These are phyloP conservation scores for Clarias magur DNA, from an alignment of 2,113 vertebrate genomes.

Conservation along the genomic window DNA sequence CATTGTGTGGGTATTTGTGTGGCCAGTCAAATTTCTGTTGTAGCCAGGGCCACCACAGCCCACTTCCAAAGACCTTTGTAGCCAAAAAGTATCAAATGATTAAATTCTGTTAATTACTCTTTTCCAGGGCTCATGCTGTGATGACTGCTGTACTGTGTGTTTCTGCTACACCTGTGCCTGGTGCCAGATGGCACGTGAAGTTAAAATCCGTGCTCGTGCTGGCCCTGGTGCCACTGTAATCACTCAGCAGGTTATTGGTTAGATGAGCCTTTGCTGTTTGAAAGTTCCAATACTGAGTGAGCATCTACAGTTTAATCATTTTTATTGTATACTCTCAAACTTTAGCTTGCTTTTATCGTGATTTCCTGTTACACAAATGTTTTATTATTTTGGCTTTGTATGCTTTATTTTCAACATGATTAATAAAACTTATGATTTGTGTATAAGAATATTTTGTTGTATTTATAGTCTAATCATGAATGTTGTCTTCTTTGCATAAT, in stretches of 20 bases:
- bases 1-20: background rate
- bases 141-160: constrained; percentile 60
- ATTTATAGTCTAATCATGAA: background rate
- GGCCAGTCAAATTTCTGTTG: background rate
- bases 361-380: background rate
- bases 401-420: background rate
- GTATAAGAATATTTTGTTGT: background rate
- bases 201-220: constrained; percentile 58
- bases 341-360: background rate
- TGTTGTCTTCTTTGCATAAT: background rate
- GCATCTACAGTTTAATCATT: background rate
- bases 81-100: background rate
- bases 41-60: background rate
- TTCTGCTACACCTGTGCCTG: constrained; percentile 71
- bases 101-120: background rate
- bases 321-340: background rate
- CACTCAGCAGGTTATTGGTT: constrained; percentile 56
- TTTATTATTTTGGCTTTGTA: background rate
- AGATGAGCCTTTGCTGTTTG: background rate
- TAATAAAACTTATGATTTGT: constrained; percentile 4
- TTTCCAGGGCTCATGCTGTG: constrained; percentile 69
- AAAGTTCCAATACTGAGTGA: background rate
- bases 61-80: background rate
- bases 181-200: constrained; percentile 78
- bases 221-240: constrained; percentile 40